These are phyloP conservation scores for Sander vitreus DNA, from an alignment of 2,113 vertebrate species.

Conservation along the genomic window DNA sequence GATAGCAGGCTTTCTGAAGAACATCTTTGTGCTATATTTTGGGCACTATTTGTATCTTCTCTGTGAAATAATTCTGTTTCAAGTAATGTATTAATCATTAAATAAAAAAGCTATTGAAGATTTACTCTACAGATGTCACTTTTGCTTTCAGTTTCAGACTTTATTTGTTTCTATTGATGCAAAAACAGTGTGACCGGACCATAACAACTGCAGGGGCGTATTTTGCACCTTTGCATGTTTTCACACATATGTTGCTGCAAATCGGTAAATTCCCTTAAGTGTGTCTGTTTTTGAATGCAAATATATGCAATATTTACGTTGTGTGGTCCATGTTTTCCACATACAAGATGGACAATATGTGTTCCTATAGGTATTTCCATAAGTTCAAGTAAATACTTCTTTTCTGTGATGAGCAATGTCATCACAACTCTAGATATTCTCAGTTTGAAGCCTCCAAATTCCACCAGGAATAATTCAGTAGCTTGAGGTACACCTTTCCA, in stretches of 20 bases:
- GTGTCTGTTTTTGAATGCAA: conserved; percentile 1
- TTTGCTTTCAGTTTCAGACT: conserved; percentile 14
- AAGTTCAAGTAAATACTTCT: neutral
- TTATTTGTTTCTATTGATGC: neutral
- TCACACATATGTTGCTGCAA: conserved; percentile 41
- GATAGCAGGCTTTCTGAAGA: neutral
- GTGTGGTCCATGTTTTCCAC: neutral
- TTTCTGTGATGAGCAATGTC: neutral
- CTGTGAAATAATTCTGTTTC: neutral
- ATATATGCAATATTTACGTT: neutral
- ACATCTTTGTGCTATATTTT: neutral
- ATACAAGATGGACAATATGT: neutral
- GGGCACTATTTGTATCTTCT: neutral
- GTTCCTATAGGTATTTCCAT: neutral
- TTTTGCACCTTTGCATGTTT: conserved; percentile 52
- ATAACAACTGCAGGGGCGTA: conserved; percentile 29
- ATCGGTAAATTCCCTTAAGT: conserved; percentile 36
- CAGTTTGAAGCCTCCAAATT: conserved; percentile 3
- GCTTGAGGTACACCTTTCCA: conserved; percentile 36
- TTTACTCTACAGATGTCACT: neutral
- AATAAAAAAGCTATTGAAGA: neutral
- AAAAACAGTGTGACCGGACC: neutral
- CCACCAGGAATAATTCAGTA: conserved; percentile 1
- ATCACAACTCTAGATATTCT: neutral
- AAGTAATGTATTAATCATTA: neutral